phyloP scores from a whole-genome alignment of 2,888 invertebrate genomes.

The Protodeltote pygarga region DNA sequence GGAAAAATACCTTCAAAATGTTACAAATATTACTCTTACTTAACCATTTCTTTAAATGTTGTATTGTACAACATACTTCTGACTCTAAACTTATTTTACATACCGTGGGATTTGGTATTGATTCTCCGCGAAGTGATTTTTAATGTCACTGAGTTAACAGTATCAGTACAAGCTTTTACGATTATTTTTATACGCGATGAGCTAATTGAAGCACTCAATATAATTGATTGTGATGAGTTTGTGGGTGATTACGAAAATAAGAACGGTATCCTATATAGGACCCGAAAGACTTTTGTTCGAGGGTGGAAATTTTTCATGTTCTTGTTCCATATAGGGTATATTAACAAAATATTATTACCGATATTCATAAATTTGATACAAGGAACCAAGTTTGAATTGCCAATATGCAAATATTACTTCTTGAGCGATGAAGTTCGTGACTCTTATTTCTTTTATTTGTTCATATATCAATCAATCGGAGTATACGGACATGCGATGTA shows the following conservation, averaged over 20 bases:
- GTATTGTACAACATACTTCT: slow-evolving; percentile 64
- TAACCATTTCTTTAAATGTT: slow-evolving; percentile 59
- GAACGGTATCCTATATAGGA: slow-evolving; percentile 52
- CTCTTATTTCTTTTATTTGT: slow-evolving; percentile 61
- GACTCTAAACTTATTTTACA: slow-evolving; percentile 66
- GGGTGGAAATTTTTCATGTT: slow-evolving; percentile 55
- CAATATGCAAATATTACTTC: slow-evolving; percentile 75
- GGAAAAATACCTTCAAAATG: slow-evolving; percentile 53
- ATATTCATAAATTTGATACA: slow-evolving; percentile 57
- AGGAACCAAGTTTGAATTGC: slow-evolving; percentile 58
- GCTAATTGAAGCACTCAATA: slow-evolving; percentile 60
- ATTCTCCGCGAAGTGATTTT: slow-evolving; percentile 71
- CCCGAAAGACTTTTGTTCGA: slow-evolving; percentile 52
- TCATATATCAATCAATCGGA: slow-evolving; percentile 67
- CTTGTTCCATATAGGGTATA: slow-evolving; percentile 58
- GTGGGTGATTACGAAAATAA: slow-evolving; percentile 56
- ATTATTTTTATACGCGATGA: slow-evolving; percentile 61
- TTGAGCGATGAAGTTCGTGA: slow-evolving; percentile 60
- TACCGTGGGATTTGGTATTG: slow-evolving; percentile 66
- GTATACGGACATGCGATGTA: slow-evolving; percentile 75
- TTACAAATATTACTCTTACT: slow-evolving; percentile 65
- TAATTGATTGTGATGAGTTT: slow-evolving; percentile 67
- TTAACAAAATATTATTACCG: slow-evolving; percentile 57
- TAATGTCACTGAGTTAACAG: slow-evolving; percentile 66
- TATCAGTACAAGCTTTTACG: slow-evolving; percentile 67